Base-by-base conservation (phyloP, 2,888 invertebrate genomes). In the Drosophila koepferae region DNA sequence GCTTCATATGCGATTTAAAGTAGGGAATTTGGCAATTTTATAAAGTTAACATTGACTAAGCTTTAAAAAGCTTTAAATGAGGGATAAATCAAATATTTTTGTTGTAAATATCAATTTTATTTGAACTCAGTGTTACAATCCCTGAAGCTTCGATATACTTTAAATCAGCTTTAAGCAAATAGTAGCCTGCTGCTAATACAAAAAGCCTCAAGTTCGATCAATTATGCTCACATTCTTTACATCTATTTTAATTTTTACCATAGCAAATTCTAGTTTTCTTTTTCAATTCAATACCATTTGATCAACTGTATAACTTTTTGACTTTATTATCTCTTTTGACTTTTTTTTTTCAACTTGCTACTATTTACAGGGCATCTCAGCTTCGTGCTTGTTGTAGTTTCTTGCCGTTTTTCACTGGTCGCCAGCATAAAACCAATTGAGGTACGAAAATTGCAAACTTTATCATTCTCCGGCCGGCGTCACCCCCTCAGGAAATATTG, bases 391-490 rank as follows among this genome's bases (percentile, higher is more conserved):
- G 36, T 31, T 2, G 5, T 12, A 10, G 36, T 6, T 8, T 2
- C 14, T 44, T 34, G 3, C 23, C 23, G 1, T 16, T 12, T 31
- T 34, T n/a, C 34, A 46, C 28, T 60, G 63, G 56, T 28, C 56
- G 72, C 56, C 63, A 70, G 59, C 68, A 54, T 61, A 64, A 83
- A 81, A 76, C 77, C 80, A 87, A 82, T 81, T 77, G 83, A 80
- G 86, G 85, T 86, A 86, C 75, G 86, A 80, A 77, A 82, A 73
- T 68, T 69, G 64, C 80, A 72, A 86, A 87, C 82, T 86, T 86
- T 87, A 78, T 82, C 89, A 9, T n/a, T n/a, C 44, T 36, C 53
- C 48, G 53, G 53, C 56, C 48, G 59, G 53, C 41, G 36, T 28
- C 41, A 58, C 63, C 73, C 74, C 80, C 82, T 76, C 49, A 75